Evolutionary conservation across 2,888 invertebrate species (phyloP).

Genomic region (Eupithecia vulgata): DNA sequence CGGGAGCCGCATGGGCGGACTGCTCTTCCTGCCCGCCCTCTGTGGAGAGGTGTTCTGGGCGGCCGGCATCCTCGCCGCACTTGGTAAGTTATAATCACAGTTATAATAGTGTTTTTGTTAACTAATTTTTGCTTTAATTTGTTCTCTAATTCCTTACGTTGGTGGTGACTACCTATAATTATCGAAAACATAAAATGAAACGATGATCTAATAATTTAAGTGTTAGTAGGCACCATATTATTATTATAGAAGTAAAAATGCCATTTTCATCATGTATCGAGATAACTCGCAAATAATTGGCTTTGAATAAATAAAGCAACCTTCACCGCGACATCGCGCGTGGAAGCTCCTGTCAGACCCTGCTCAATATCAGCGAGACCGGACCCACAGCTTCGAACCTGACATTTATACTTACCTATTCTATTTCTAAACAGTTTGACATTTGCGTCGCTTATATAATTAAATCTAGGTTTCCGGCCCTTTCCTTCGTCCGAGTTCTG

Average conservation of each 20-base stretch:
- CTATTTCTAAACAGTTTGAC: not conserved
- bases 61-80: constrained; percentile 97
- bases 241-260: too few species aligned
- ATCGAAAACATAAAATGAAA: not conserved
- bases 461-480: not conserved
- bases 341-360: not conserved
- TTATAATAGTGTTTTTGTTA: not conserved
- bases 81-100: constrained; percentile 87
- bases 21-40: constrained; percentile 97
- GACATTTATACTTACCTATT: not conserved
- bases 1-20: constrained; percentile 98
- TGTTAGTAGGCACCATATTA: too few species aligned
- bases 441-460: not conserved
- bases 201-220: too few species aligned
- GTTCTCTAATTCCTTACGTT: not conserved
- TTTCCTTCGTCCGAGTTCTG: too few species aligned
- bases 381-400: not conserved
- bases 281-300: not conserved
- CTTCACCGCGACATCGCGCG: not conserved
- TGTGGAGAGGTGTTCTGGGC: constrained; percentile 99
- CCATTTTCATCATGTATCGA: not conserved
- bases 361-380: not conserved
- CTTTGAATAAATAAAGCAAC: not conserved
- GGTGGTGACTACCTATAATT: not conserved
- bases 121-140: not conserved